Base-by-base conservation (phyloP, 2,888 invertebrate species). In the Dorcus parallelipipedus region DNA sequence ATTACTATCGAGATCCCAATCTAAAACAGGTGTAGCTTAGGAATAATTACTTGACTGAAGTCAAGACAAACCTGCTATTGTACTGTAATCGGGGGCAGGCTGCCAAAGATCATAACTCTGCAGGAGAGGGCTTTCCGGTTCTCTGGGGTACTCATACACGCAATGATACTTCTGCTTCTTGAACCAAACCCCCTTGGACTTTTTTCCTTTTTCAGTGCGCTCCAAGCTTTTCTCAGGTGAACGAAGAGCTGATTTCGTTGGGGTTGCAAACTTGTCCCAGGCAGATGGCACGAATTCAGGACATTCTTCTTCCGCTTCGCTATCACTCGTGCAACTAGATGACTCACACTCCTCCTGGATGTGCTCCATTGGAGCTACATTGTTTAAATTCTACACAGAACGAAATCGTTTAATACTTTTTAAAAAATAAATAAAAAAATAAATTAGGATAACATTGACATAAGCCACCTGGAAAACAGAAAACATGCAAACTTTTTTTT, bases 141-240 rank as follows among this genome's bases (percentile, higher is more conserved):
- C 91, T 68, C 88, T 86, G 50, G 91, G 91, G 79, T 92, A 91
- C 77, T 91, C 90, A 77, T 91, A 92, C 60, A 91, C 89, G 73
- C 90, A 89, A 78, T 91, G 90, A 78, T 90, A 90, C 75, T 89
- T 88, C 78, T 91, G 90, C 53, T 90, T 87, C 73, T 91, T 91
- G 80, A 91, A 92, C 79, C 88, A 89, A 49, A 92, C 91, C 5
- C 76, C 77, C 63, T 72, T 74, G 38, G 73, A 65, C 62, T 76
- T 76, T 56, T 74, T 72, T 66, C 73, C 65, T 58, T 53, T 47
- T 49, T 58, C 45, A 38, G n/a, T 17, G 17, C 52, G 52, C 10
- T 74, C 73, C 26, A 73, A 58, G 20, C 78, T 79, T 70, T 83
- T 84, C 58, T 85, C 84, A 1, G 85, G 85, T 52, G 84, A 85